Evolutionary conservation across 2,888 invertebrate species (phyloP).

Genomic region (Sympetrum striolatum): DNA sequence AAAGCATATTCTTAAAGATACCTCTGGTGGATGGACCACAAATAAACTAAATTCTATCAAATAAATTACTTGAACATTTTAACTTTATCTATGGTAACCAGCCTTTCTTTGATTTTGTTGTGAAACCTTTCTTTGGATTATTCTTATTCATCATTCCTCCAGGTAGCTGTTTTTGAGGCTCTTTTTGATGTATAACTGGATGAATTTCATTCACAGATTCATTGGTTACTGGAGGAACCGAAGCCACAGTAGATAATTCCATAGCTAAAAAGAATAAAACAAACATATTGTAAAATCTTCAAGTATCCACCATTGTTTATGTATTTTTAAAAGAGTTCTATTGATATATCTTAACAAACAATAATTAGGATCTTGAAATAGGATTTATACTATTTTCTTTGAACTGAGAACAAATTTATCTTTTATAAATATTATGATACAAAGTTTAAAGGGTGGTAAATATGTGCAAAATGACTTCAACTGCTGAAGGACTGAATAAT

Average conservation of each 20-base stretch:
- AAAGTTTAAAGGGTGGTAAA: no score
- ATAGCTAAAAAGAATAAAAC: not conserved
- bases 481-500: no score
- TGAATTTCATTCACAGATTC: slow-evolving; percentile 6
- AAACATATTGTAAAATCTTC: no score
- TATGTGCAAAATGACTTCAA: no score
- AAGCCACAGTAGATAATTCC: slow-evolving; percentile 22
- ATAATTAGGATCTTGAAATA: no score
- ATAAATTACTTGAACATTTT: not conserved
- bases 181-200: slow-evolving; percentile 3
- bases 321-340: no score
- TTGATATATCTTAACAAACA: no score
- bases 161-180: not conserved
- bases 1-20: not conserved
- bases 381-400: no score
- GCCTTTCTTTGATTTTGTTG: slow-evolving; percentile 6
- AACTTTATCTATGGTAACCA: not conserved
- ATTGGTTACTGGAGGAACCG: not conserved
- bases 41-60: not conserved
- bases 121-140: not conserved
- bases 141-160: not conserved
- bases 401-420: no score
- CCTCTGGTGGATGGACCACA: not conserved
- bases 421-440: no score
- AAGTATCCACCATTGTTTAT: no score